Base-by-base conservation (phyloP, 2,113 vertebrate genomes). In the Oncorhynchus keta region DNA sequence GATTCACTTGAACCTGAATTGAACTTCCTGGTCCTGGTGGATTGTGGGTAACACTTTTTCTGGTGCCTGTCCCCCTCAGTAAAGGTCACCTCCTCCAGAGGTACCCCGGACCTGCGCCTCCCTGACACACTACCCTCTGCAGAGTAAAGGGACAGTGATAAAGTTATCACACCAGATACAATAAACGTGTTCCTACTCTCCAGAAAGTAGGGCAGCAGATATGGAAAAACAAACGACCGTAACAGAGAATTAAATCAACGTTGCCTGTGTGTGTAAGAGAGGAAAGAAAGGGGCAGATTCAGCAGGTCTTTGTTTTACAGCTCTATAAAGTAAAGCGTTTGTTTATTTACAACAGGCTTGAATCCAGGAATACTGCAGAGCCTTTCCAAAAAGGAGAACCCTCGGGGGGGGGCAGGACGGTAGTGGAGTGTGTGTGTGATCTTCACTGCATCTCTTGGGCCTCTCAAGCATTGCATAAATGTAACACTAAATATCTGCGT, bases 91-190 rank as follows among this genome's bases (percentile, higher is more conserved):
- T 7, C 24, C 5, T 72, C 5, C 66, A 20, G 4, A 7, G 14
- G 69, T 35, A 79, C 35, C 0, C 22, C 70, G 3, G 82, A 74
- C 18, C 87, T 22, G 85, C 87, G 86, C 26, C 86, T 84, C 75
- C 88, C 74, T 4, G 87, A 89, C 78, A 92, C 65, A 8, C 82
- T 89, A 70, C 85, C 89, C 67, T 88, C 91, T 91, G 74, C 9
- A 67, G 12, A 51, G 9, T 5, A 68, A 48, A 74, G 2, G 71
- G 1, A 80, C 39, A 26, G 7, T 9, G 8, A 70, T 39, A 62
- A 74, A 66, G 8, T 12, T 2, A 14, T 55, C 18, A 14, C 22
- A 78, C 30, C 73, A 4, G 4, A 13, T 64, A 12, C 49, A 22
- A 68, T 13, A 76, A 64, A 72, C 35, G 49, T 9, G 59, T n/a